These are phyloP conservation scores for Scaptomyza flava DNA, from an alignment of 2,888 invertebrate genomes.

Conservation along the genomic window DNA sequence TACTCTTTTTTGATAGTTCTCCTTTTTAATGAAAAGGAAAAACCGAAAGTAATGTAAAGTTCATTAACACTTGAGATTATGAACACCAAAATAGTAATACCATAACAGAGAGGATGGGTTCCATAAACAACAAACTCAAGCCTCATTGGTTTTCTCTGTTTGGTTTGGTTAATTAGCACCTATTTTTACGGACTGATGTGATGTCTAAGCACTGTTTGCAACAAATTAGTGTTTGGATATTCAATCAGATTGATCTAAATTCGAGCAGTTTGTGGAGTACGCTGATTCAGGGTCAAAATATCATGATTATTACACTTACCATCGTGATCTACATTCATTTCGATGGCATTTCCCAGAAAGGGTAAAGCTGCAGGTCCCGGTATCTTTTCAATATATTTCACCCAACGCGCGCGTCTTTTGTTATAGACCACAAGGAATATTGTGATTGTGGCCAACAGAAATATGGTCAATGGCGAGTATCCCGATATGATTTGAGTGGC, in stretches of 20 bases:
- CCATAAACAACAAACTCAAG: conserved; percentile 5
- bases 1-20: not conserved
- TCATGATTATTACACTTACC: conserved; percentile 82
- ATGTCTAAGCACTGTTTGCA: conserved; percentile 45
- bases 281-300: conserved; percentile 64
- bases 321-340: conserved; percentile 87
- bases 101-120: not conserved
- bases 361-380: conserved; percentile 87
- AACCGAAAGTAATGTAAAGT: conserved; percentile 53
- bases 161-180: conserved; percentile 67
- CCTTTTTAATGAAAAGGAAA: conserved; percentile 14
- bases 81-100: not conserved
- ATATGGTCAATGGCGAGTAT: conserved; percentile 83
- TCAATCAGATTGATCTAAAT: conserved; percentile 49
- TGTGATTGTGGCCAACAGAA: conserved; percentile 70
- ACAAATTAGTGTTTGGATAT: conserved; percentile 41
- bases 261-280: conserved; percentile 3
- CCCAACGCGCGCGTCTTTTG: conserved; percentile 82
- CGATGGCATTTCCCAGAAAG: conserved; percentile 87
- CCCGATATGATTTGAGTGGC: conserved; percentile 75
- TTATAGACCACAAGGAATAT: conserved; percentile 81
- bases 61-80: conserved; percentile 49
- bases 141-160: conserved; percentile 29
- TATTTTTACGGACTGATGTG: conserved; percentile 9
- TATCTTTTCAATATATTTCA: conserved; percentile 85